Conservation (phyloP, 2,888 invertebrate genomes). For the Platynereis dumerilii region DNA sequence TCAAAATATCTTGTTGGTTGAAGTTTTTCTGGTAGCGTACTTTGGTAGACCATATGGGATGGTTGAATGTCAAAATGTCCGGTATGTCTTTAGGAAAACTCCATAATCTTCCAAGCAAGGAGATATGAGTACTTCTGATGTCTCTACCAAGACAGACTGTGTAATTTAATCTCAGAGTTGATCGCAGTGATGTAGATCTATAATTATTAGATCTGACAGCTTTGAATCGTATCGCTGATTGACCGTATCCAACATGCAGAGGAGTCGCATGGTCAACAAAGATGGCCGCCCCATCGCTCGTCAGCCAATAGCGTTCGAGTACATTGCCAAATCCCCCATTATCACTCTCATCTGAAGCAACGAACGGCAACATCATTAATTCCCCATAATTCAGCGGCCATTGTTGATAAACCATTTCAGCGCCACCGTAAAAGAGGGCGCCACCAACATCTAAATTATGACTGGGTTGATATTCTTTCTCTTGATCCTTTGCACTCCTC, state of each 20-base stretch:
- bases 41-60: conserved; percentile 87
- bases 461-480: conserved; percentile 43
- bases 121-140: not conserved
- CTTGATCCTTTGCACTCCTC: no score
- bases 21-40: conserved; percentile 75
- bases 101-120: conserved; percentile 12
- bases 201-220: not conserved
- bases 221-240: not conserved
- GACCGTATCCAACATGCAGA: conserved; percentile 72
- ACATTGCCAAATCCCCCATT: conserved; percentile 54
- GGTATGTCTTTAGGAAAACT: conserved; percentile 11
- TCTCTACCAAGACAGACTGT: conserved; percentile 10
- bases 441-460: conserved; percentile 74
- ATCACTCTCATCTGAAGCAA: not conserved
- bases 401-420: conserved; percentile 78
- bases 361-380: conserved; percentile 42
- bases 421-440: conserved; percentile 81
- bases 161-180: conserved; percentile 4
- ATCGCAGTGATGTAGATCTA: not conserved
- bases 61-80: conserved; percentile 9
- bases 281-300: conserved; percentile 74
- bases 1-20: conserved; percentile 39
- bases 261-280: conserved; percentile 71
- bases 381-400: conserved; percentile 77
- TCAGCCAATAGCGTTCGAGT: conserved; percentile 68